Conservation (phyloP, 2,888 invertebrate species). For the Eurois occulta region DNA sequence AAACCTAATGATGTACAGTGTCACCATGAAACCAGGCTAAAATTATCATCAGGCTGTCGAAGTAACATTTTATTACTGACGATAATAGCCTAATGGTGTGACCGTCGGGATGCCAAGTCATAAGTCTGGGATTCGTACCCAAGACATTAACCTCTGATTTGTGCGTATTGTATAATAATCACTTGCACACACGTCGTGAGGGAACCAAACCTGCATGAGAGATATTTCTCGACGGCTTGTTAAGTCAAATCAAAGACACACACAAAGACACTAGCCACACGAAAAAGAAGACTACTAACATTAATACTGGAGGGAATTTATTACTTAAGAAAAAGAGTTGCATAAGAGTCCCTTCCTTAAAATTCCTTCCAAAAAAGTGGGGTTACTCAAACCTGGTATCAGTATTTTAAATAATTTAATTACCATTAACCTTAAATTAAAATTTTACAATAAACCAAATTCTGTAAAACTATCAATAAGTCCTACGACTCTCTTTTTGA, state of each 20-base stretch:
- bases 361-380: background rate
- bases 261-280: background rate
- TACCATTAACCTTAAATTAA: background rate
- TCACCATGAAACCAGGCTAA: no score
- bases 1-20: no score
- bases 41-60: background rate
- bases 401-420: background rate
- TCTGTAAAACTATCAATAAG: slow-evolving; percentile 37
- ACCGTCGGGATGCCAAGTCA: background rate
- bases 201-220: background rate
- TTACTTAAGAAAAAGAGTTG: background rate
- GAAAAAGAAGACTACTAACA: background rate
- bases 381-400: background rate
- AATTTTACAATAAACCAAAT: slow-evolving; percentile 25
- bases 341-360: background rate
- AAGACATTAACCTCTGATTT: background rate
- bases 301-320: background rate
- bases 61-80: background rate
- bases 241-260: background rate
- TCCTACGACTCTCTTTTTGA: slow-evolving; percentile 28
- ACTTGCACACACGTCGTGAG: background rate
- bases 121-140: background rate
- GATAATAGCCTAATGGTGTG: background rate
- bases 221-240: background rate
- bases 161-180: no score